Percentiles rank a stretch among this genome's conserved stretches.
Evolutionary conservation across 2,113 vertebrate species (phyloP).

Genomic region (Python bivittatus): DNA sequence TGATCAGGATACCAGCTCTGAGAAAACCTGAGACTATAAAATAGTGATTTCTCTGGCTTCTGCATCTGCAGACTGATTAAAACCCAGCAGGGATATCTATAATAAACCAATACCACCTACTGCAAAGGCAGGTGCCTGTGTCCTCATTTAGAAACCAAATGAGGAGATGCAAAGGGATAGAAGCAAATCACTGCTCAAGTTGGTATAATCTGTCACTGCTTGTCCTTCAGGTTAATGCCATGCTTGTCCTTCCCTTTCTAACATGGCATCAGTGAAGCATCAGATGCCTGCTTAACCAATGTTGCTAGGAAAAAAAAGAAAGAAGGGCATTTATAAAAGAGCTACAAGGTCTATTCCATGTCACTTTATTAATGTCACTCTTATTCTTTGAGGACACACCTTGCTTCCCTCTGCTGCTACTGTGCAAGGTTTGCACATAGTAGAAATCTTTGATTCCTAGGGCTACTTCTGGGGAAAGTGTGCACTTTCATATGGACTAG

Average conservation of each 20-base stretch:
- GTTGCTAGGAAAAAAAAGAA: background rate
- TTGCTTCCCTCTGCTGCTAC: background rate
- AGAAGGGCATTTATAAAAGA: background rate
- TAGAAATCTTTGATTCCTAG: background rate
- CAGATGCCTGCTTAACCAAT: background rate
- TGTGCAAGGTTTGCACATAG: background rate
- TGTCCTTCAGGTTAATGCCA: slow-evolving; percentile 68
- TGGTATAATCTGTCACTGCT: slow-evolving; percentile 62
- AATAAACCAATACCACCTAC: slow-evolving; percentile 80
- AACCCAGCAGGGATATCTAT: slow-evolving; percentile 73
- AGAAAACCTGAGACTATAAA: slow-evolving; percentile 62
- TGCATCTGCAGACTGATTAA: slow-evolving; percentile 76
- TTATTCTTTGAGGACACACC: background rate
- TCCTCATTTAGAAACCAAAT: slow-evolving; percentile 75
- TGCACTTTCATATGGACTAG: background rate
- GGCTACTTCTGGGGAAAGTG: background rate
- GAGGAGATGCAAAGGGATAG: slow-evolving; percentile 63
- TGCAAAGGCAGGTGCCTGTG: slow-evolving; percentile 76
- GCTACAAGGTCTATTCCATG: background rate
- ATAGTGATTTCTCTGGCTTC: slow-evolving; percentile 64
- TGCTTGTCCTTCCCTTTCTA: slow-evolving; percentile 50
- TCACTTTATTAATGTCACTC: background rate
- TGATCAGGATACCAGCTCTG: slow-evolving; percentile 49
- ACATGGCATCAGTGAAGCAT: background rate
- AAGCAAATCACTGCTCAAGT: slow-evolving; percentile 56